These are phyloP conservation scores for Dendroctonus ponderosae DNA, from an alignment of 1,140 invertebrate species.

Conservation along the genomic window DNA sequence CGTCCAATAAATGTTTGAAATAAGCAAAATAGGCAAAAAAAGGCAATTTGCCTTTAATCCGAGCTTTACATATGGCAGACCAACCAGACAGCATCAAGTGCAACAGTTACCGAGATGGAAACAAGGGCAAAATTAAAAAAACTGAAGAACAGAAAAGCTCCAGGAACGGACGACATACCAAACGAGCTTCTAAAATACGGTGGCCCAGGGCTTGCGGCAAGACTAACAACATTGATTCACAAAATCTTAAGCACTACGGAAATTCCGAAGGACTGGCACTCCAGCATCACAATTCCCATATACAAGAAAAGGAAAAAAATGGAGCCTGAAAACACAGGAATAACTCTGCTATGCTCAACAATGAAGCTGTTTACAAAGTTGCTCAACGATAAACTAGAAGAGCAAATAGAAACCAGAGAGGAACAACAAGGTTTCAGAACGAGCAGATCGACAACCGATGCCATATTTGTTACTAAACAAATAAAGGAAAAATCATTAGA, in stretches of 20 bases:
- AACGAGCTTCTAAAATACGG: background rate
- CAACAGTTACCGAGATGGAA: constrained; percentile 1
- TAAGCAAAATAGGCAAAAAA: too few relatives aligned
- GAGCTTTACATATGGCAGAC: background rate
- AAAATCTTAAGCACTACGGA: background rate
- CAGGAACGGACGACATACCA: constrained; percentile 1
- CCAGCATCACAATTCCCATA: constrained; percentile 1
- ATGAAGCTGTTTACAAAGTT: constrained; percentile 3
- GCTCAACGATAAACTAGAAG: background rate
- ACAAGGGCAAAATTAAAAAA: constrained; percentile 1
- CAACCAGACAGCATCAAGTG: constrained; percentile 1
- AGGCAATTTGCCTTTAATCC: too few relatives aligned
- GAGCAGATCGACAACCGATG: constrained; percentile 1
- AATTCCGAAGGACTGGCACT: constrained; percentile 1
- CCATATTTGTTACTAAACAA: constrained; percentile 1
- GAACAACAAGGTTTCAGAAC: background rate
- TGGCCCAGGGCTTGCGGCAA: background rate
- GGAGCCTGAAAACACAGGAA: constrained; percentile 3
- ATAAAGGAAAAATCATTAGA: constrained; percentile 1
- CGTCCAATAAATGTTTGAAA: too few relatives aligned
- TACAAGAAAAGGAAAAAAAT: constrained; percentile 2
- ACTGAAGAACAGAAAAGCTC: constrained; percentile 3
- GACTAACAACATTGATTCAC: background rate
- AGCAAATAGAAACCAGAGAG: constrained; percentile 3
- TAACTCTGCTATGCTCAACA: too few relatives aligned